Base-by-base conservation (phyloP, 2,888 invertebrate species). In the Endomychus coccineus region DNA sequence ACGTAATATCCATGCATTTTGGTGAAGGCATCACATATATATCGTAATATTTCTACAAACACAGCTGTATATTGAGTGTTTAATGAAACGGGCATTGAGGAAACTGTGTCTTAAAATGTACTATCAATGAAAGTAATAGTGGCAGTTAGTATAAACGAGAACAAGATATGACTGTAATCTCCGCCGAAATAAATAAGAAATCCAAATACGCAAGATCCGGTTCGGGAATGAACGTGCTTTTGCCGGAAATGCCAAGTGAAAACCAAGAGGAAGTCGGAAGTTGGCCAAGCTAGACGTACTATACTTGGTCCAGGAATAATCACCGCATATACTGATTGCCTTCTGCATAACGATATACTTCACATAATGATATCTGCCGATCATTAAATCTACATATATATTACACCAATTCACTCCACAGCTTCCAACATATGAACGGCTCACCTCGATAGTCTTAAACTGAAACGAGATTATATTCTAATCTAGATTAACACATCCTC, bases 251-350 rank as follows among this genome's bases (percentile, higher is more conserved):
- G 50, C 45, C 51, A 56, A 61, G 59, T 61, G 61, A 61, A 58
- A 56, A 56, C 56, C 54, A 50, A 48, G 45, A 57, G 61, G 62
- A 61, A 61, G 54, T 51, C 54, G 55, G 58, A 58, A 59, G 57
- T 52, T 41, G 49, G 52, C 45, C 50, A 49, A 48, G 55, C 51
- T 52, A 55, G 56, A 36, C 29, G 23, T 24, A 17, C 23, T 36
- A 21, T 36, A 29, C 29, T 29, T 29, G 36, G 36, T 23, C 36
- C 23, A 23, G 30, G 36, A 36, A 36, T 36, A 36, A 36, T 29
- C 30, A 36, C 36, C 28, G 16, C 29, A 36, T 29, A 36, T 16
- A 36, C 28, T 25, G 28, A 36, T 36, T 36, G 36, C 36, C 23
- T 16, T 36, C n/a, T 16, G 28, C 19, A 36, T 21, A 27, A 23